Evolutionary conservation across 2,888 invertebrate species (phyloP), one percentile per base, ranked within the genome.

Genomic region (Melangyna quadrimaculata): DNA sequence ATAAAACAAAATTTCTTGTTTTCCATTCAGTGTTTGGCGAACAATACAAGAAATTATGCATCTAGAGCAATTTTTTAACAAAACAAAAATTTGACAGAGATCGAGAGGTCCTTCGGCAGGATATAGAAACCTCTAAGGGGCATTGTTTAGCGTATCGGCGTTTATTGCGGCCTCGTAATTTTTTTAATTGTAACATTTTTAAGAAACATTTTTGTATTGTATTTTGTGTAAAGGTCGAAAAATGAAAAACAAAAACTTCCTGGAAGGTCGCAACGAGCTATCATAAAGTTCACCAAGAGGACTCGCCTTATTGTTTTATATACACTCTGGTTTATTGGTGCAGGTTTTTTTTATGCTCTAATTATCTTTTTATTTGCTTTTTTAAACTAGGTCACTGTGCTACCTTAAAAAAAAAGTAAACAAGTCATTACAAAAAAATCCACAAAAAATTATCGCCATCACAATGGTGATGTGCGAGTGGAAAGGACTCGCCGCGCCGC

Each of bases 291-390:
- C 32, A n/a, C 12, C 53, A 51, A 6, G n/a, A 69, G 35, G 32
- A 67, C 70, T 29, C 24, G 3, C 6, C 19, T 40, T 45, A 72
- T 84, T 84, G 75, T 84, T 10, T 3, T 32, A 19, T 22, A 29
- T n/a, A n/a, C n/a, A n/a, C n/a, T n/a, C 1, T 1, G 45, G 65
- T 57, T 74, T 74, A 65, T 78, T 74, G 71, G 83, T 79, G 79
- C 79, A 82, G 61, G 59, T 63, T 75, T 84, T 84, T n/a, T 84
- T 84, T 84, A 72, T 84, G 75, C 72, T 77, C 84, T 79, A 84
- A 84, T 84, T 84, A 84, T 79, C 79, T 84, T 84, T 75, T 84
- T 84, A 84, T 84, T 79, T 77, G 79, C 79, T 84, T 84, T 84
- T 84, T 84, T 84, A 84, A 84, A 77, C 71, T 75, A 45, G 51